Percentiles rank a stretch among this genome's conserved stretches.
Evolutionary conservation across 2,797 vertebrate species (phyloP).

Genomic region (Dallia pectoralis): DNA sequence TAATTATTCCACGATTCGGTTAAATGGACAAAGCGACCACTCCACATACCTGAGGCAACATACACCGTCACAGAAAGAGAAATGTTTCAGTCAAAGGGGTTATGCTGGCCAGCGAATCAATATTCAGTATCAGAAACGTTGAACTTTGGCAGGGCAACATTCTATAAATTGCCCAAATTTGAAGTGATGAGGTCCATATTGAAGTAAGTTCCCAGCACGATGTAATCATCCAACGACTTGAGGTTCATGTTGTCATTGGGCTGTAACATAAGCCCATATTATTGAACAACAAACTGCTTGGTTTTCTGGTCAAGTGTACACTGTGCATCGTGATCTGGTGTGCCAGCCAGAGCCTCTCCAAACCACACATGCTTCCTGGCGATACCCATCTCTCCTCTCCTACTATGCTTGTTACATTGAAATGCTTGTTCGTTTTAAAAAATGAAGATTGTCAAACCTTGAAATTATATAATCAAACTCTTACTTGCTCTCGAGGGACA

Average conservation of each 20-base stretch:
- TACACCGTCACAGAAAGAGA: background rate
- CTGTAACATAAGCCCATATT: background rate
- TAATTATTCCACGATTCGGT: conserved; percentile 98
- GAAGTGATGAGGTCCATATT: background rate
- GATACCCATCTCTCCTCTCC: no score
- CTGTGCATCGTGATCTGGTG: background rate
- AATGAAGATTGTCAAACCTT: no score
- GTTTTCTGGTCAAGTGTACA: background rate
- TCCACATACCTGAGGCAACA: conserved; percentile 88
- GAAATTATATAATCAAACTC: background rate
- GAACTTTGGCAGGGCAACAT: background rate
- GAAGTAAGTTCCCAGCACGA: background rate
- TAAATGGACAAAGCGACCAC: conserved; percentile 90
- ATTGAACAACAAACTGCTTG: background rate
- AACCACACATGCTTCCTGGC: no score
- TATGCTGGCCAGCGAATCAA: background rate
- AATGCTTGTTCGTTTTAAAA: background rate
- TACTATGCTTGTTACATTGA: no score
- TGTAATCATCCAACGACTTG: background rate
- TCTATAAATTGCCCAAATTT: background rate
- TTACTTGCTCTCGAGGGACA: conserved; percentile 97
- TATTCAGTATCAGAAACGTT: background rate
- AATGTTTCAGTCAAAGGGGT: background rate
- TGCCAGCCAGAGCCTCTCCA: no score
- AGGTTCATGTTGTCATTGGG: background rate